Evolutionary conservation across 2,888 invertebrate genomes (phyloP), one percentile per base, ranked within the genome.

Genomic region (Pedicia rivosa): DNA sequence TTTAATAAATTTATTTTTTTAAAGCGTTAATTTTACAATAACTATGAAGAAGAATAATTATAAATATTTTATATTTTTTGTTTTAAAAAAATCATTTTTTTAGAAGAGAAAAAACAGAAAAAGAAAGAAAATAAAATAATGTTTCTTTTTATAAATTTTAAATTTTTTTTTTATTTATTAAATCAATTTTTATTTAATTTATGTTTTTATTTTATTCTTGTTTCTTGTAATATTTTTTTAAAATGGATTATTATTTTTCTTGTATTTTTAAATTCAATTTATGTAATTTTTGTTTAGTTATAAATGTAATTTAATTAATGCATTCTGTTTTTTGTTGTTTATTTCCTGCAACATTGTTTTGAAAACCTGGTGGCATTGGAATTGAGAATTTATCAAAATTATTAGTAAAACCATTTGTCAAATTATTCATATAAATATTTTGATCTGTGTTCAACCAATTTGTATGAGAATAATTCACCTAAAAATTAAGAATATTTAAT

Each of bases 311-410:
- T 49, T 48, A 53, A 47, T 53, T 52, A 41, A 51, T 52, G 49
- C 52, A 52, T 48, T 53, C 53, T 40, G 51, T 44, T 49, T 51
- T 51, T 44, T 50, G 48, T 44, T 50, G 48, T 43, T 47, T 46
- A 43, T 48, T 50, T 26, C 41, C 40, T 35, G 42, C 42, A 41
- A 41, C 42, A 45, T 47, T 49, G 42, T 46, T 47, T 46, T 53
- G 53, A 44, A 53, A 50, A 42, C 51, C 53, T 39, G 51, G 50
- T 37, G 51, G 51, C 48, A 52, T 47, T 44, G 49, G 43, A 49
- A 50, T 50, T 43, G 51, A 44, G 34, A 47, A 50, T 46, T 52
- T 52, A 45, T 50, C 51, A 44, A 42, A 49, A 44, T 44, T 50
- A 44, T 48, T 50, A 42, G 49, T 44, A 48, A 48, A 51, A 41